Evolutionary conservation across 2,797 vertebrate genomes (phyloP), one percentile per base, ranked within the genome.

Genomic region (Myotis findleyi): DNA sequence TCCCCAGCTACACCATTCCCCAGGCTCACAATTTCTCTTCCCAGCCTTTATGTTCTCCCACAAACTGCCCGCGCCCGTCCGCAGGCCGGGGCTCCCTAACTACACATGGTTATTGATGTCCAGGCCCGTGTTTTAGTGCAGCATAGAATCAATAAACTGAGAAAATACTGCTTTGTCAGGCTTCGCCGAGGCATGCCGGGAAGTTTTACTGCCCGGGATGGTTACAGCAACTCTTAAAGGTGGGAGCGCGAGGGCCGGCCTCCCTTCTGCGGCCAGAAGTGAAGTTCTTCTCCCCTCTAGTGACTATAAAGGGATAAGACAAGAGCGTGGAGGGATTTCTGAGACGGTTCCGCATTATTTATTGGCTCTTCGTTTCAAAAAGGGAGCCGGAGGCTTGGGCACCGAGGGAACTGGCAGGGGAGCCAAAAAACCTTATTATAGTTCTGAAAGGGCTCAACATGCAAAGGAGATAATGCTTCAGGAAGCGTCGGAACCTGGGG

Each of bases 241-340:
- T 73, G 25, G 64, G 86, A 85, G 94, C 97, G 94, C 68, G 18
- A 75, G 97, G 97, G 97, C 95, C 51, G 18, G 94, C 91, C 71
- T 84, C 62, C 92, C 96, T 97, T 95, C 69, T 72, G 30, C 7
- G 16, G 72, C 68, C 97, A 99, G 98, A 96, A 89, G 98, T 98
- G 98, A 98, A 98, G 98, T 98, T 98, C 98, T 99, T 98, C 99
- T 99, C 99, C 99, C 99, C 99, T 99, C 99, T 99, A 98, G 99
- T 99, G 99, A 97, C 98, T 90, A 36, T 59, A 91, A 97, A 51
- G 91, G 96, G 97, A 97, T 53, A 98, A 98, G 96, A 93, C 98
- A 98, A 94, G 96, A 47, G 55, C 93, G 57, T 47, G 96, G 77
- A 59, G 72, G 90, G 17, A 64, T 44, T 64, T 62, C 20, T 44